Percentiles rank a stretch among this genome's conserved stretches.
phyloP scores from a whole-genome alignment of 2,113 vertebrate genomes.

The Oenanthe oenanthe region DNA sequence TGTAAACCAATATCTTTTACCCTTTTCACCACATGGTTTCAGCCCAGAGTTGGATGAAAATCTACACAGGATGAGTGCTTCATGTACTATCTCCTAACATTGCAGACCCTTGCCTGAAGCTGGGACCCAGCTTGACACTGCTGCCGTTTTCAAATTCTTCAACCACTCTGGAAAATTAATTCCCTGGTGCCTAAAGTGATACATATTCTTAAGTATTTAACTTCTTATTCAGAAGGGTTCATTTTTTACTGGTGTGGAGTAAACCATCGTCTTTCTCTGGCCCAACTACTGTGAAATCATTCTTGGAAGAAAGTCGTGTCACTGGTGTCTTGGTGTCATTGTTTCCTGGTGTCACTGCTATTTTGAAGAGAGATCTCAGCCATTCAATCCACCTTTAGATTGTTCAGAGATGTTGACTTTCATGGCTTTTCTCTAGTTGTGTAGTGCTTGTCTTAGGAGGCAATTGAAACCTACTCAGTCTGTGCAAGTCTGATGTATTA shows the following conservation, averaged over 20 bases:
- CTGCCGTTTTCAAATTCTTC: not conserved
- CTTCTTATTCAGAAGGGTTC: not conserved
- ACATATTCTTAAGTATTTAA: not conserved
- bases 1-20: not conserved
- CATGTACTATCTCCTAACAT: accelerated
- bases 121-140: not conserved
- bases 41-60: not conserved
- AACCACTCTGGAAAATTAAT: not conserved
- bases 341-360: not conserved
- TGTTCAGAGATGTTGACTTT: not conserved
- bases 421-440: not conserved
- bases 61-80: not conserved
- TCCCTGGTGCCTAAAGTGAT: not conserved
- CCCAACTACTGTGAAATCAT: not conserved
- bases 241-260: not conserved
- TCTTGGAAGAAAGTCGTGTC: not conserved
- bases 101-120: accelerated
- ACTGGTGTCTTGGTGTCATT: accelerated
- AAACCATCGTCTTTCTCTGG: not conserved
- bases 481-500: not conserved
- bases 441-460: not conserved
- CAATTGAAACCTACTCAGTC: not conserved
- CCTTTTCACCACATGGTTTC: not conserved
- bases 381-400: not conserved
- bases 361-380: not conserved